These are phyloP conservation scores for Porites divaricata DNA, from an alignment of 92 coral and sea anemone genomes.

Conservation along the genomic window DNA sequence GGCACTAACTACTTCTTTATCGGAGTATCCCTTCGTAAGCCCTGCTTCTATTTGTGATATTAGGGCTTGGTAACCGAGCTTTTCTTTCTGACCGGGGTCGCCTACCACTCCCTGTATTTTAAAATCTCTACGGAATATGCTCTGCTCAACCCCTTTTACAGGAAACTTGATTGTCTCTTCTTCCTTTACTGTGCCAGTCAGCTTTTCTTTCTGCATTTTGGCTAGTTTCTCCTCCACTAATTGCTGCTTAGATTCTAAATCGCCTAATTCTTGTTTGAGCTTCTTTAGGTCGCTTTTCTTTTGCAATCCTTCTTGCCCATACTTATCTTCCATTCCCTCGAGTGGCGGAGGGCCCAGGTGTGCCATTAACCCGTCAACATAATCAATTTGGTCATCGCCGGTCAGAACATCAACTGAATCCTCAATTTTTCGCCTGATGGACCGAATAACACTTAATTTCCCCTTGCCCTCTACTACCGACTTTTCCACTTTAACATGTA, in stretches of 20 bases:
- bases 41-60: constrained; percentile 68
- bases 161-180: constrained; percentile 31
- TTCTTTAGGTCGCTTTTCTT: constrained; percentile 1
- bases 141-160: constrained; percentile 31
- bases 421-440: constrained; percentile 21
- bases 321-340: background rate
- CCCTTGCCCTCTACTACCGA: constrained; percentile 34
- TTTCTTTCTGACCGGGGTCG: constrained; percentile 68
- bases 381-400: constrained; percentile 21
- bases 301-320: background rate
- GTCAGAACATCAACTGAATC: background rate
- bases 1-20: constrained; percentile 53
- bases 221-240: no score
- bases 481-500: constrained; percentile 9
- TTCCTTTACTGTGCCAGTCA: no score
- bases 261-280: constrained; percentile 1
- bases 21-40: constrained; percentile 53
- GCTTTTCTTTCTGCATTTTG: no score
- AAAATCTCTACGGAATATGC: constrained; percentile 50
- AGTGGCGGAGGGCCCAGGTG: constrained; percentile 9
- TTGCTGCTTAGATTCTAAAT: no score
- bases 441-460: constrained; percentile 20
- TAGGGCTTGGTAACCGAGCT: constrained; percentile 61
- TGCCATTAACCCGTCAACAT: constrained; percentile 1
- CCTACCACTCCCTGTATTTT: constrained; percentile 67